phyloP scores from a whole-genome alignment of 1,140 invertebrate genomes.

The Aphaenogaster rudis region DNA sequence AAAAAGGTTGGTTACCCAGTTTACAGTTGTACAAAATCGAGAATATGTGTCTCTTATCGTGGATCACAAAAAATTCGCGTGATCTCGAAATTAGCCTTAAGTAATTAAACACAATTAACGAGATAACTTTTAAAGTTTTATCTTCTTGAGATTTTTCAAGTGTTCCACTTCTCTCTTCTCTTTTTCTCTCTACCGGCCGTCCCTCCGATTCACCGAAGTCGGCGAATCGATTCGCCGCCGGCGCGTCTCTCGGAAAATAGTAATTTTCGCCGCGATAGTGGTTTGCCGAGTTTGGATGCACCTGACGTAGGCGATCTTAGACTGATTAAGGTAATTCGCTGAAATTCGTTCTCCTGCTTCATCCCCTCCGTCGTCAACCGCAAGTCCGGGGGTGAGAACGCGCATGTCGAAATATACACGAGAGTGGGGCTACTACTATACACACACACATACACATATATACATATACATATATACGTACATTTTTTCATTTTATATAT shows the following conservation, averaged over 20 bases:
- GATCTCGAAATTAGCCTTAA: not conserved
- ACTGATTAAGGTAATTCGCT: slow-evolving; percentile 60
- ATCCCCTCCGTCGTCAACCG: slow-evolving; percentile 27
- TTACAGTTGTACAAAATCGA: slow-evolving; percentile 1
- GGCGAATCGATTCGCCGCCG: slow-evolving; percentile 26
- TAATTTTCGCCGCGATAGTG: slow-evolving; percentile 13
- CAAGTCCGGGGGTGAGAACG: slow-evolving; percentile 17
- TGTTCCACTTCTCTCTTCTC: not conserved
- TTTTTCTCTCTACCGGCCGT: not conserved
- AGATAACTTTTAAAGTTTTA: slow-evolving; percentile 4
- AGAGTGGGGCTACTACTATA: not conserved
- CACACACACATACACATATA: not conserved
- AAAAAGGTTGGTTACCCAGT: not conserved
- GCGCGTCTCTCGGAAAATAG: slow-evolving; percentile 21
- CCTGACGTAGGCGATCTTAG: slow-evolving; percentile 54
- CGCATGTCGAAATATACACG: slow-evolving; percentile 28
- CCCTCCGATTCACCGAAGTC: slow-evolving; percentile 23
- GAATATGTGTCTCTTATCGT: not conserved
- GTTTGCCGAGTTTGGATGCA: slow-evolving; percentile 47
- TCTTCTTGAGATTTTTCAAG: slow-evolving; percentile 3
- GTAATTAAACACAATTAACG: slow-evolving; percentile 30
- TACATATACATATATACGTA: not conserved
- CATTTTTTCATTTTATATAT: not conserved
- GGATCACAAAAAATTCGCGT: not conserved
- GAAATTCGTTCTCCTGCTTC: slow-evolving; percentile 50